Evolutionary conservation across 2,113 vertebrate genomes (phyloP).

Genomic region (Leptosomus discolor): DNA sequence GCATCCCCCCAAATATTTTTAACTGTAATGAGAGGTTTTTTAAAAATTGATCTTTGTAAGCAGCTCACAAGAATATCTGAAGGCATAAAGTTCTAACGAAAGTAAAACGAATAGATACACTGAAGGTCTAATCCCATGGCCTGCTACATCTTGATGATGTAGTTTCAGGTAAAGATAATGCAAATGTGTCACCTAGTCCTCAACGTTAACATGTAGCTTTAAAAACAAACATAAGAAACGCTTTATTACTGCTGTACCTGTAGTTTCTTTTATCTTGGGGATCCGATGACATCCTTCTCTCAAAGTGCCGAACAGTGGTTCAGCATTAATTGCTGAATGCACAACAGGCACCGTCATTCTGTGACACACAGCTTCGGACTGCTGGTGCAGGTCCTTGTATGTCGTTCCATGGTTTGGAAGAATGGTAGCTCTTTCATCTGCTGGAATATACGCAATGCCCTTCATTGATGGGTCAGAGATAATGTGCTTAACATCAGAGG

Average conservation of each 20-base stretch:
- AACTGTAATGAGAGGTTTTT: not conserved
- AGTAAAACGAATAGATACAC: not conserved
- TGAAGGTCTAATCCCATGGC: not conserved
- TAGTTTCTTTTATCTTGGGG: conserved; percentile 99
- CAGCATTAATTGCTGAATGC: conserved; percentile 86
- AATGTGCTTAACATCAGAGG: conserved; percentile 82
- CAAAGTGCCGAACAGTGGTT: conserved; percentile 83
- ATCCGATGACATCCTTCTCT: conserved; percentile 89
- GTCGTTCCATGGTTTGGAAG: conserved; percentile 76
- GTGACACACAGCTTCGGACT: conserved; percentile 83
- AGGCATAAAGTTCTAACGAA: too few species aligned
- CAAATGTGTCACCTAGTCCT: not conserved
- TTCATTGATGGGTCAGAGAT: conserved; percentile 84
- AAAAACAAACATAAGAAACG: not conserved
- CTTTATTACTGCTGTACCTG: conserved; percentile 88
- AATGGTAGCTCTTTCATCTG: conserved; percentile 84
- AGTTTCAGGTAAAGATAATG: not conserved
- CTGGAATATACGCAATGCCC: conserved; percentile 76
- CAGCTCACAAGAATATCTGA: not conserved
- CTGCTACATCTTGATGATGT: not conserved
- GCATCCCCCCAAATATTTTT: not conserved
- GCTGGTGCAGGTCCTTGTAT: conserved; percentile 84
- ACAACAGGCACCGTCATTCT: conserved; percentile 86
- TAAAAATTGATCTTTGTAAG: not conserved
- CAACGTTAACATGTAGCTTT: not conserved